Base-by-base conservation (phyloP, 2,113 vertebrate genomes). In the Vimba vimba region DNA sequence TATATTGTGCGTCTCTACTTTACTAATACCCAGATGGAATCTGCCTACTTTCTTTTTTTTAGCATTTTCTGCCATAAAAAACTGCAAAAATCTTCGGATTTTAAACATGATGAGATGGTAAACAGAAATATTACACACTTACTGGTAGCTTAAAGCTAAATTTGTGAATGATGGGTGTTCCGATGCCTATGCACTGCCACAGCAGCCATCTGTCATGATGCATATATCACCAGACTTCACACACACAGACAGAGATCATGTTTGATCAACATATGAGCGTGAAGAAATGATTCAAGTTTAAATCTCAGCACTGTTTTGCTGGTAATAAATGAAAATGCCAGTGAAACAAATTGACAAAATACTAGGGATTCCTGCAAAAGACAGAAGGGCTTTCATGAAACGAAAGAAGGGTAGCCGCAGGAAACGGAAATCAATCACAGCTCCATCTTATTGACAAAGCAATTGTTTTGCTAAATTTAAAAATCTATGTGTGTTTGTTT, bases 311-410 rank as follows among this genome's bases (percentile, higher is more conserved):
- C 50, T 19, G 25, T 79, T 91, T 43, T 81, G 84, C 87, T 77
- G 90, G 92, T 91, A 92, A 93, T 92, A 92, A 92, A 92, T 80
- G 82, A 92, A 90, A 94, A 91, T 92, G 92, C 90, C 91, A 91
- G 91, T 92, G 90, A 90, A 90, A 85, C 90, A 92, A 92, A 93
- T 92, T 91, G 88, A 86, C 88, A 88, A 91, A 93, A 93, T 93
- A 93, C 92, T 91, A 90, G 87, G 87, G 86, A 92, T 89, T 64
- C 19, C n/a, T 64, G 2, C 6, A 3, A 59, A 73, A 91, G 92
- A 89, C 57, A 0, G 91, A 94, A 89, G 89, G 89, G 93, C 92
- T 92, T 91, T 86, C 86, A 87, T 89, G 84, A 88, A 85, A 89
- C 68, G 73, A 84, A 82, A 73, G 85, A 84, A 79, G 17, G 36